Conservation (phyloP, 2,797 vertebrate genomes). For the Tangara arthus region DNA sequence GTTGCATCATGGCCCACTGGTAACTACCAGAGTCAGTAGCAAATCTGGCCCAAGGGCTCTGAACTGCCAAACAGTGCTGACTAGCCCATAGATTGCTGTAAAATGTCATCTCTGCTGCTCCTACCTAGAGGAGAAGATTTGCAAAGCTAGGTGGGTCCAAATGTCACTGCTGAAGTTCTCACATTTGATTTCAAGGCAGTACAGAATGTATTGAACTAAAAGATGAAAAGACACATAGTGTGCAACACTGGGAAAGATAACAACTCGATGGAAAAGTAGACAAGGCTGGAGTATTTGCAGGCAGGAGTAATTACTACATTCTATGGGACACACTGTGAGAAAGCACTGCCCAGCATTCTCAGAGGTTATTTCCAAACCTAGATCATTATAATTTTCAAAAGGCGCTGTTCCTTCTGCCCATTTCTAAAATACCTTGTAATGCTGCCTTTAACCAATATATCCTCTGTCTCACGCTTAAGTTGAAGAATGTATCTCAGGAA, state of each 20-base stretch:
- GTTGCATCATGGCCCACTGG: constrained; percentile 6
- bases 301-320: neutral
- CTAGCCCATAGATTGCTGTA: neutral
- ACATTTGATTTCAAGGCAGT: neutral
- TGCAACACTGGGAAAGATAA: neutral
- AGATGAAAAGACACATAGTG: neutral
- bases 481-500: neutral
- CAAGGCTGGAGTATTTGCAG: neutral
- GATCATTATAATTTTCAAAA: neutral
- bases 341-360: neutral
- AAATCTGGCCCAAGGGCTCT: constrained; percentile 27
- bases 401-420: neutral
- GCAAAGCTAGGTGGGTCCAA: constrained; percentile 20
- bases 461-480: neutral
- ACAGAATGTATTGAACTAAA: neutral
- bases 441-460: neutral
- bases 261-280: neutral
- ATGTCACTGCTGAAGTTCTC: constrained; percentile 35
- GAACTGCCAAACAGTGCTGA: constrained; percentile 25
- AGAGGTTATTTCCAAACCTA: neutral
- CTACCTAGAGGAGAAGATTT: neutral
- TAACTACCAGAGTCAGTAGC: constrained; percentile 32
- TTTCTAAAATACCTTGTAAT: neutral
- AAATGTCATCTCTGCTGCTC: constrained; percentile 35
- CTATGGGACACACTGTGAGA: neutral